A percentile compares a stretch with the other conserved stretches of the same genome.
Evolutionary conservation across 2,888 invertebrate species (phyloP).

Genomic region (Operophtera brumata): DNA sequence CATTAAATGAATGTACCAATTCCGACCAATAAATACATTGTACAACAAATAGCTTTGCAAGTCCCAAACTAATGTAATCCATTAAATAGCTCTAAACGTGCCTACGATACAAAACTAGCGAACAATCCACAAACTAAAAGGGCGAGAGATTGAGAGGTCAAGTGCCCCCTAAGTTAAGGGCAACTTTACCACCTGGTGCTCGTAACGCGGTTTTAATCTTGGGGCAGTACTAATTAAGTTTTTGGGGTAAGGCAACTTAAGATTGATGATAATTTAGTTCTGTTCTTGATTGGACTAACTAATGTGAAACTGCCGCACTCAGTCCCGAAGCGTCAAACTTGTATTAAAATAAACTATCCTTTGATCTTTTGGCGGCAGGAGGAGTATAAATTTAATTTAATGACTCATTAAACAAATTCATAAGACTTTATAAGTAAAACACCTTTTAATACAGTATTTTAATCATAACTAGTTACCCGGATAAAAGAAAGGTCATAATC

Average conservation of each 20-base stretch:
- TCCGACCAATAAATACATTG: no score
- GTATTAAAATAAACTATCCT: no score
- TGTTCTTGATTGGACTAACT: conserved; percentile 4
- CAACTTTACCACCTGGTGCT: conserved; percentile 15
- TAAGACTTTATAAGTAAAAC: no score
- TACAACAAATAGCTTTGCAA: no score
- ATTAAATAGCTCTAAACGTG: conserved; percentile 11
- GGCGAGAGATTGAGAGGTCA: conserved; percentile 6
- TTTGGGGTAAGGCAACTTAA: conserved; percentile 1
- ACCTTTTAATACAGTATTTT: no score
- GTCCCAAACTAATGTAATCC: conserved; percentile 6
- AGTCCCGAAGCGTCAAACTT: no score
- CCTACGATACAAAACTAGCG: conserved; percentile 20
- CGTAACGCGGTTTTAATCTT: conserved; percentile 15
- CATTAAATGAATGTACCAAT: no score
- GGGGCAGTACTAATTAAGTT: conserved; percentile 11
- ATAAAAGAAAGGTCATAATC: no score
- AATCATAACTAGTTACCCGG: no score
- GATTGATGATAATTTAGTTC: conserved; percentile 14
- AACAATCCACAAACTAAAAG: not conserved
- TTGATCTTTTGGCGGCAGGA: no score
- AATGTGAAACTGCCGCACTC: not conserved
- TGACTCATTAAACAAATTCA: no score
- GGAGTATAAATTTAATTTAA: no score
- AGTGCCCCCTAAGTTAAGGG: conserved; percentile 13